phyloP scores from a whole-genome alignment of 2,113 vertebrate species.

The Ptilonorhynchus violaceus region DNA sequence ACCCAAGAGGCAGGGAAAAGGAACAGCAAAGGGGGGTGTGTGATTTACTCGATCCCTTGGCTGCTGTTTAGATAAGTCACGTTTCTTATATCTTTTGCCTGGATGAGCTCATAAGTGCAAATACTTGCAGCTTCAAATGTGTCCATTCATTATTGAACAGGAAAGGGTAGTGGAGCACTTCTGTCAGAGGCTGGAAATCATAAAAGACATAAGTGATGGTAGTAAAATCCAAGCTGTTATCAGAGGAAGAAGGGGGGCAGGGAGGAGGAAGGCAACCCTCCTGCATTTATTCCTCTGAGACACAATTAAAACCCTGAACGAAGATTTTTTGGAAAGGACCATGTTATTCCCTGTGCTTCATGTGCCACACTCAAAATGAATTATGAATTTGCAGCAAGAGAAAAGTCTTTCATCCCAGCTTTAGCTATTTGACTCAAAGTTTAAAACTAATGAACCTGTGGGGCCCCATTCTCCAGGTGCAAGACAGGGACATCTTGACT shows the following conservation, averaged over 20 bases:
- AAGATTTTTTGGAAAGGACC: background rate
- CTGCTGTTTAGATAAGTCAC: background rate
- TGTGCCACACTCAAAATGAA: background rate
- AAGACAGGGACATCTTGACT: background rate
- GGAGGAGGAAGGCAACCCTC: background rate
- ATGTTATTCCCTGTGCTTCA: background rate
- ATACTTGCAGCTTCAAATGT: conserved; percentile 37
- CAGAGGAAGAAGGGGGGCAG: background rate
- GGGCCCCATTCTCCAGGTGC: background rate
- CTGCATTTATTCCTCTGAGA: conserved; percentile 42
- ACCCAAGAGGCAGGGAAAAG: background rate
- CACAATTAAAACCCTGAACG: conserved; percentile 20
- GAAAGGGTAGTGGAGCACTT: conserved; percentile 5
- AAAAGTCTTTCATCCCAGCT: conserved; percentile 12
- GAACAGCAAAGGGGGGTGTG: background rate
- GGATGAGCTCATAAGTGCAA: conserved; percentile 47
- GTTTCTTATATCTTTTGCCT: background rate
- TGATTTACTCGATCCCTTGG: background rate
- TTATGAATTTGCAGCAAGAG: conserved; percentile 9
- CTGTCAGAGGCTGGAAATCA: conserved; percentile 17
- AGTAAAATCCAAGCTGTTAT: conserved; percentile 33
- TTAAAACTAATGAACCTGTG: background rate
- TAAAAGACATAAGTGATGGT: conserved; percentile 24
- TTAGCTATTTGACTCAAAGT: conserved; percentile 4
- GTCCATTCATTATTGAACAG: conserved; percentile 53